Base-by-base conservation (phyloP, 2,113 vertebrate genomes). In the Clarias batrachus region DNA sequence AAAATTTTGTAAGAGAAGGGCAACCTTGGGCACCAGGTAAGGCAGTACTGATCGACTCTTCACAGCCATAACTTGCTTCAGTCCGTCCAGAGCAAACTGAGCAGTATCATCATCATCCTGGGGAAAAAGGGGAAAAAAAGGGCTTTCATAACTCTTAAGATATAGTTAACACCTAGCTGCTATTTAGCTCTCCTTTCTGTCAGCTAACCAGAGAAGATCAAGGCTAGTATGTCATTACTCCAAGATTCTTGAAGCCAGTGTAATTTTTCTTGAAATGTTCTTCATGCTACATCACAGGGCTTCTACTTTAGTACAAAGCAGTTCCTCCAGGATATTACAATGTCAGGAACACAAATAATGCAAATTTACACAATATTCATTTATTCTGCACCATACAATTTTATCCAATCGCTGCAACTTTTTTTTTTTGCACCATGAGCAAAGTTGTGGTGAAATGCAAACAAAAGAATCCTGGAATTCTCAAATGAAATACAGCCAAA, bases 21-120 rank as follows among this genome's bases (percentile, higher is more conserved):
- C 86, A 92, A 99, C 98, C 96, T 99, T 99, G 76, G 98, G 98
- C 90, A 99, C 97, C 81, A 99, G 92, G 89, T 99, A 99, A 76
- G 98, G 98, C 89, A 99, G 93, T 89, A 99, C 98, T 63, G 98
- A 98, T 10, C 98, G 97, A 92, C 98, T 99, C 94, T 99, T 99
- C 85, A 99, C 97, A 14, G 97, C 97, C 98, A 99, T 99, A 85
- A 99, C 98, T 89, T 99, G 98, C 93, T 98, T 99, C 85, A 99
- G 95, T 73, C 98, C 98, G 7, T 99, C 98, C 93, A 99, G 92
- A 83, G 98, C 98, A 90, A 98, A 99, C 79, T 96, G 97, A 0
- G 97, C 95, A 0, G 96, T 96, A 33, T 96, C 94, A 86, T 96
- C 93, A 6, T 97, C 95, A 63, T 98, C 96, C 98, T 99, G 90